Evolutionary conservation across 2,113 vertebrate species (phyloP), one percentile per base, ranked within the genome.

Genomic region (Uria lomvia): DNA sequence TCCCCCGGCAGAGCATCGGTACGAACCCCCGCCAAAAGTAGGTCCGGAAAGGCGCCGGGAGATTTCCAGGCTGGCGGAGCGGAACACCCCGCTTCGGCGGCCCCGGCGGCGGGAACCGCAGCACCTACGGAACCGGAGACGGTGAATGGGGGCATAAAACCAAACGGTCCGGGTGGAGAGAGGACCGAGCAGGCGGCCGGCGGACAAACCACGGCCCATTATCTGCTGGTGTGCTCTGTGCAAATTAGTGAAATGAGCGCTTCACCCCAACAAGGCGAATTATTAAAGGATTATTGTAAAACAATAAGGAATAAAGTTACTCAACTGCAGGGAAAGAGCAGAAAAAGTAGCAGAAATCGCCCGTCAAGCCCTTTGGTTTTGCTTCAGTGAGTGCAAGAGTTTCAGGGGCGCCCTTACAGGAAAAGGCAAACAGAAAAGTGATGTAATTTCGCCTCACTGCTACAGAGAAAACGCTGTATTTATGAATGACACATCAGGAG

Each of bases 201-300:
- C 60, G 12, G 47, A 13, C 13, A 34, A 24, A 7, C 42, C 11
- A 4, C 15, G 9, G 23, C 7, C 50, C 5, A 6, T 32, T 2
- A 13, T 2, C 30, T 8, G 43, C 43, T 4, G 17, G 1, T 3
- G 21, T 0, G 76, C 11, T 3, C 63, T 2, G 20, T 9, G 49
- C 1, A 20, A 15, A 29, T 7, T 1, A 12, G 32, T 4, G 59
- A 49, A 77, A 32, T 5, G 5, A 23, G 21, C 24, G 4, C n/a
- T 75, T 38, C 34, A 56, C 50, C 36, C 3, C 20, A 59, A 36
- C 29, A 36, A 13, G 3, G 4, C 3, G 9, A 32, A 32, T 66
- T 50, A 6, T 9, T 34, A 27, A 30, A 29, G n/a, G 21, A 8
- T 9, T 38, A 2, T 1, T 18, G 30, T 12, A 27, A 30, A 78